phyloP scores from a whole-genome alignment of 1,140 invertebrate genomes.

The Achatina immaculata region DNA sequence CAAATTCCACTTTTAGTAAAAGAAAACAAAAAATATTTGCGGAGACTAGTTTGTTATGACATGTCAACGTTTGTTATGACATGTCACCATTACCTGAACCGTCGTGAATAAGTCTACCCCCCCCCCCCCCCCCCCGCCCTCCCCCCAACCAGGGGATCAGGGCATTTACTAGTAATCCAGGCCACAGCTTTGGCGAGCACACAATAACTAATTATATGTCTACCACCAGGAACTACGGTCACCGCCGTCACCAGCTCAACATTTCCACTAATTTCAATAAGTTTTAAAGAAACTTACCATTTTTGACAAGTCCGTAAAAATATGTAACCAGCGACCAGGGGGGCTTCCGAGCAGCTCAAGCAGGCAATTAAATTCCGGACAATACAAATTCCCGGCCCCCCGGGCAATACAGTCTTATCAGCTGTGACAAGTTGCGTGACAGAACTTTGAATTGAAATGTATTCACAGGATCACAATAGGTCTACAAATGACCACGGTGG shows the following conservation, averaged over 20 bases:
- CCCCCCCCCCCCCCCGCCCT: too few relatives aligned
- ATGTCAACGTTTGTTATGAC: too few relatives aligned
- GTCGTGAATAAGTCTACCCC: too few relatives aligned
- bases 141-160: too few relatives aligned
- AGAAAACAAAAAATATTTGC: too few relatives aligned
- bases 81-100: too few relatives aligned
- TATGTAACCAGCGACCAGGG: neutral
- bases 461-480: neutral
- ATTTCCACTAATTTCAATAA: neutral
- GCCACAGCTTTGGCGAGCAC: neutral
- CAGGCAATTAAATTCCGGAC: neutral
- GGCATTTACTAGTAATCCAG: neutral
- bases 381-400: neutral
- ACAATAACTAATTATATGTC: neutral
- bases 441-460: neutral
- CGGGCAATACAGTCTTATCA: too few relatives aligned
- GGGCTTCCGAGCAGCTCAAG: neutral
- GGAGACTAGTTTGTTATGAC: too few relatives aligned
- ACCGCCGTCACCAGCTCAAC: neutral
- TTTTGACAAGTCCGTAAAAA: neutral
- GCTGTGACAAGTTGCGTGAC: neutral
- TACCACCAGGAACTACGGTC: neutral
- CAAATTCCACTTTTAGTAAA: too few relatives aligned
- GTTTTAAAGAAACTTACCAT: neutral
- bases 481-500: neutral